Percentiles rank a stretch among this genome's conserved stretches.
phyloP scores from a whole-genome alignment of 2,113 vertebrate genomes.

The Ammodytes dubius region DNA sequence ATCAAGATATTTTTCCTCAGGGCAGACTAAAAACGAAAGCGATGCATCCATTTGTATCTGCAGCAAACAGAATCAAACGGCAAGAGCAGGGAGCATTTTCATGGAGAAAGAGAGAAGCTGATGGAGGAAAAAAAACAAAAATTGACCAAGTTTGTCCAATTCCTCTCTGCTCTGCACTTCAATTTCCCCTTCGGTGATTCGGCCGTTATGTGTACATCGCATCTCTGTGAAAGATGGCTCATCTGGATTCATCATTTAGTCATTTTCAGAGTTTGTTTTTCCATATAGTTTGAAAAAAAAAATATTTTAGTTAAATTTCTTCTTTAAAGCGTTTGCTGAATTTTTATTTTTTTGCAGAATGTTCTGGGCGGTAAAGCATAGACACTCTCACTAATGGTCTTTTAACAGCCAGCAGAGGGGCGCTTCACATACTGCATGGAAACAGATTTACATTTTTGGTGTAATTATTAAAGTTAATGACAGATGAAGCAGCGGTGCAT shows the following conservation, averaged over 20 bases:
- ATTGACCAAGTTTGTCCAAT: neutral
- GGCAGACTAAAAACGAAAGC: neutral
- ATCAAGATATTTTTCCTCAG: too few species aligned
- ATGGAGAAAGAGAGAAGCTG: constrained; percentile 2
- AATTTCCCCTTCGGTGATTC: constrained; percentile 14
- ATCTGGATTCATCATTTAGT: neutral
- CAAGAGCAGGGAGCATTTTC: neutral
- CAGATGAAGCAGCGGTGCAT: neutral
- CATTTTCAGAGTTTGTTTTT: too few species aligned
- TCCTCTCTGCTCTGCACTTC: constrained; percentile 15
- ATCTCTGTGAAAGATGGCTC: constrained; percentile 11
- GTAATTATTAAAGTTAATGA: constrained; percentile 43
- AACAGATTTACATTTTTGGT: constrained; percentile 27
- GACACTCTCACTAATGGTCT: constrained; percentile 30
- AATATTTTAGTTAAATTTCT: neutral
- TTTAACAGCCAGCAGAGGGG: constrained; percentile 39
- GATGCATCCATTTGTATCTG: constrained; percentile 7
- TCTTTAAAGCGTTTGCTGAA: neutral
- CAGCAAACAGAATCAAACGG: constrained; percentile 15
- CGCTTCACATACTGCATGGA: constrained; percentile 24
- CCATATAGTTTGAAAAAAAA: neutral
- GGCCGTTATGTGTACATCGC: constrained; percentile 10
- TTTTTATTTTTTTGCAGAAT: neutral
- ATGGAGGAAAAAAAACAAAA: neutral
- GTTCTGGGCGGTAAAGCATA: constrained; percentile 22